Base-by-base conservation (phyloP, 1,140 invertebrate species). In the Chironomus striatipennis region DNA sequence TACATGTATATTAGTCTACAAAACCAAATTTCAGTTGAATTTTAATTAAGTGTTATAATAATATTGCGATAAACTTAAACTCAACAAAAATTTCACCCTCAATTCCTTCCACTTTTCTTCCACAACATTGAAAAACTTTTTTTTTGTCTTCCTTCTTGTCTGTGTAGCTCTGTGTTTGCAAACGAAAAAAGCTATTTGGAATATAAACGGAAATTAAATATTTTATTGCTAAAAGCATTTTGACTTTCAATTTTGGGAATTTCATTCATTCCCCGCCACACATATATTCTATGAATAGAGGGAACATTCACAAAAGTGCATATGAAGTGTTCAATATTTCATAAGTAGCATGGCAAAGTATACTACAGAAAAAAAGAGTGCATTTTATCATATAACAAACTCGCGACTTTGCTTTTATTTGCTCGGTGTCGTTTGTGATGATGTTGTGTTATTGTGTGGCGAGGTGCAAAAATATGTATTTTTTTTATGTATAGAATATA, bases 211-310 rank as follows among this genome's bases (percentile, higher is more conserved):
- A 57, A 57, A 57, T n/a, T 57, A 57, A 57, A 57, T 57, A 57
- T 57, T 57, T 57, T n/a, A 57, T 57, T 57, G 47, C 47, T 57
- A 57, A 57, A 57, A 57, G 47, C 47, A 57, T 57, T 57, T 57
- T 57, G 47, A 57, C 47, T 57, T 34, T 57, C 47, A 57, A 57
- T 57, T 57, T 57, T 57, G 47, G 47, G 47, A 57, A 57, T 57
- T 57, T 57, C n/a, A 57, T 57, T 57, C n/a, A 57, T 57, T 47
- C 47, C 12, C n/a, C n/a, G 12, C 12, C n/a, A 15, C 47, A 57
- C 47, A 57, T n/a, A n/a, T n/a, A n/a, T n/a, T n/a, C n/a, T n/a
- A n/a, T 57, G 47, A 47, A 15, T 10, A 47, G 43, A 47, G 43
- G 2, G 2, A 10, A 47, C 12, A 2, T 34, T 57, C 47, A 57